Conservation (phyloP, 2,888 invertebrate genomes). For the Chymomyza caudatula region DNA sequence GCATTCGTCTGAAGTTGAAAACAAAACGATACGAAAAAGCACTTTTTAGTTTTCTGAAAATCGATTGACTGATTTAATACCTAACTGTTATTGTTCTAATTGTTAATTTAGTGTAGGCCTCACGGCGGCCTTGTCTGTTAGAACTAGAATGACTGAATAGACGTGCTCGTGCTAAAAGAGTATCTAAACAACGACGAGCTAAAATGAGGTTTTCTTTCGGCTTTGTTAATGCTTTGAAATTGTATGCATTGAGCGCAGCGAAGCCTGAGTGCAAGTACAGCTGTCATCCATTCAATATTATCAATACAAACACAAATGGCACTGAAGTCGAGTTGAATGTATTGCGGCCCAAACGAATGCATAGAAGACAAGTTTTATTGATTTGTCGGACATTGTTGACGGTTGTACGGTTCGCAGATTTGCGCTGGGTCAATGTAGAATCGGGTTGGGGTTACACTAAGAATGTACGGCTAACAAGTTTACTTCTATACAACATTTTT, state of each 20-base stretch:
- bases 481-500: conserved; percentile 6
- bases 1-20: too few species aligned
- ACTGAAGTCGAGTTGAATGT: neutral
- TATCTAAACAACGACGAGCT: neutral
- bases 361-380: conserved; percentile 22
- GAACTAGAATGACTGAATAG: too few species aligned
- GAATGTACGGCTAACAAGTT: conserved; percentile 8
- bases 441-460: neutral
- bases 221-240: neutral
- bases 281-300: neutral
- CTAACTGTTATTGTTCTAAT: too few species aligned
- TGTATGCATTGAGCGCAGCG: neutral
- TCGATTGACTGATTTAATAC: too few species aligned
- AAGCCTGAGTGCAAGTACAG: neutral
- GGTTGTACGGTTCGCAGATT: conserved; percentile 26
- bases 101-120: too few species aligned
- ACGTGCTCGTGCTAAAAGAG: neutral
- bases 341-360: neutral
- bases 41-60: too few species aligned
- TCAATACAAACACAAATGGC: neutral
- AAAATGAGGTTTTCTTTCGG: neutral
- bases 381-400: conserved; percentile 20
- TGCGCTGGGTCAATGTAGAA: conserved; percentile 34
- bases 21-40: too few species aligned
- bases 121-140: too few species aligned